A percentile compares a stretch with the other conserved stretches of the same genome.
Evolutionary conservation across 2,888 invertebrate genomes (phyloP).

Genomic region (Brenthis hecate): DNA sequence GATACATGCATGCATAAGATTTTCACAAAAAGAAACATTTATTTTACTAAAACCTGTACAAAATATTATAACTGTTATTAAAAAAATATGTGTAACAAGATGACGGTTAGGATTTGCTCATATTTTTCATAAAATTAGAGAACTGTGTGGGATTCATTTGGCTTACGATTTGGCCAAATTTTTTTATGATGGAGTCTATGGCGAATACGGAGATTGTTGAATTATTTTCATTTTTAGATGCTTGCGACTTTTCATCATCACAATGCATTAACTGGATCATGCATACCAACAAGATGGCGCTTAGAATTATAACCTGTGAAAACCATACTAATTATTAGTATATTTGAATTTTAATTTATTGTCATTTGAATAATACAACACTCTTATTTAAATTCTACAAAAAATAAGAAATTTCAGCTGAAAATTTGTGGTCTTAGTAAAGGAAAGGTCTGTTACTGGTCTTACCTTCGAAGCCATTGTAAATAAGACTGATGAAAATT

Average conservation of each 20-base stretch:
- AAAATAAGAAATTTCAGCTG: no score
- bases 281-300: constrained; percentile 16
- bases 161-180: constrained; percentile 8
- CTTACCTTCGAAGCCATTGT: constrained; percentile 15
- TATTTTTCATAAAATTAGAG: not conserved
- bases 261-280: constrained; percentile 19
- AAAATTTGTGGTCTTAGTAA: no score
- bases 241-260: not conserved
- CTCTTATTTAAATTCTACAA: no score
- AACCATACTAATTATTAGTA: not conserved
- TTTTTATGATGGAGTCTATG: constrained; percentile 1
- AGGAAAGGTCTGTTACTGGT: not conserved
- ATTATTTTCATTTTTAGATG: not conserved
- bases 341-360: no score
- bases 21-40: no score
- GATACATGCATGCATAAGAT: no score
- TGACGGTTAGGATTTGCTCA: not conserved
- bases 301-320: constrained; percentile 15
- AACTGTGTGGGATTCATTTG: constrained; percentile 13
- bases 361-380: no score
- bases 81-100: no score
- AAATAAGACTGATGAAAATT: constrained; percentile 3
- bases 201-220: not conserved
- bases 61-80: no score
- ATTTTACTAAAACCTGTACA: no score